Evolutionary conservation across 2,888 invertebrate genomes (phyloP), one percentile per base, ranked within the genome.

Genomic region (Cheilosia vernalis): DNA sequence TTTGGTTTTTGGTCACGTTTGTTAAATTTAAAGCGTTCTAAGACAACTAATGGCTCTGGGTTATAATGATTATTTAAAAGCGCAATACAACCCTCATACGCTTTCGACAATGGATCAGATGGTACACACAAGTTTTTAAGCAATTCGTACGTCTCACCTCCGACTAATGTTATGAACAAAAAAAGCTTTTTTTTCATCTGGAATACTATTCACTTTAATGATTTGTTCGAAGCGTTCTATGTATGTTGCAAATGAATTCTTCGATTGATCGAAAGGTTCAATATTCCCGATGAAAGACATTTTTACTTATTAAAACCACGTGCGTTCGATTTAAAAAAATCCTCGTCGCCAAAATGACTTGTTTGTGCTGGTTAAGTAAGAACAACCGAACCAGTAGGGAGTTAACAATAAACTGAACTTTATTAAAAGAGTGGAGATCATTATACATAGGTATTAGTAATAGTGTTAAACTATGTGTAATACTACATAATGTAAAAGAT

Each of bases 241-340:
- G 42, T n/a, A 44, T 44, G 42, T n/a, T n/a, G n/a, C 13, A 44
- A 44, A n/a, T n/a, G n/a, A n/a, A 44, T 44, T 44, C n/a, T 44
- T 44, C 0, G 42, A 44, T n/a, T 44, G 42, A 15, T 44, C 42
- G 42, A 44, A 44, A 15, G 42, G n/a, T n/a, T 44, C 42, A n/a
- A 44, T 44, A n/a, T 44, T 44, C 15, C 42, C 42, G 42, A 44
- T 44, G n/a, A 44, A 44, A 2, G 42, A 44, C 42, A 44, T 44
- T 44, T 13, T 44, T 1, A 30, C 3, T 30, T 30, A 30, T 30
- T 30, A 1, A 6, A 30, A 6, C 30, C 42, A 44, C 42, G n/a
- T 15, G 42, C 42, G 42, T 44, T 44, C 30, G 30, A 30, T 7
- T 30, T 30, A 7, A 7, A 30, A 30, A 30, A 30, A 30, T 30